Base-by-base conservation (phyloP, 2,797 vertebrate species). In the Thalassophryne amazonica region DNA sequence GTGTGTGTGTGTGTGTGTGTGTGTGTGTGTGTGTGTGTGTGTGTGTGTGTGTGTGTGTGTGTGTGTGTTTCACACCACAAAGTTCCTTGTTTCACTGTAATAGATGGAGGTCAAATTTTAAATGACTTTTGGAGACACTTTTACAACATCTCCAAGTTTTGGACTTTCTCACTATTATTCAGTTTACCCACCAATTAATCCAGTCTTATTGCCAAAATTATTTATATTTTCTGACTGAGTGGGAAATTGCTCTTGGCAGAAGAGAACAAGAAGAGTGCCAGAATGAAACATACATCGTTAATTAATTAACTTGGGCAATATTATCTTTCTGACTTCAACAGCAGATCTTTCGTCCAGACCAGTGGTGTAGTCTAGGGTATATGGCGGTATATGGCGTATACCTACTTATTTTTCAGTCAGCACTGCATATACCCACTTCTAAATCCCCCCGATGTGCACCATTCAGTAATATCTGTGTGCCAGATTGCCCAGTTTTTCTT, bases 301-400 rank as follows among this genome's bases (percentile, higher is more conserved):
- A 79, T 78, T 80, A 81, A 81, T 78, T 77, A 77, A 67, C 72
- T 62, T 5, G 6, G 38, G 75, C 63, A 73, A 62, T 65, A 58
- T 69, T 76, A 70, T 72, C 63, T 43, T 14, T 52, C 20, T 35
- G 24, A 64, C 56, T 63, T 39, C 14, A 59, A 19, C 25, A 11
- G 50, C 28, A 65, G 30, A 40, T 57, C 65, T 36, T 47, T 39
- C 22, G 48, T 55, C 35, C 51, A 41, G 28, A 37, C 24, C 3
- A 5, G 52, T 22, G n/a, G n/a, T 32, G 47, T 19, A 36, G 41
- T n/a, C n/a, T n/a, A n/a, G n/a, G n/a, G n/a, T n/a, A n/a, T n/a
- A n/a, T n/a, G n/a, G n/a, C n/a, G n/a, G n/a, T n/a, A n/a, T n/a
- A n/a, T n/a, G n/a, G n/a, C n/a, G n/a, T n/a, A n/a, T n/a, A n/a